Evolutionary conservation across 2,888 invertebrate genomes (phyloP).

Genomic region (Cephalotes varians): DNA sequence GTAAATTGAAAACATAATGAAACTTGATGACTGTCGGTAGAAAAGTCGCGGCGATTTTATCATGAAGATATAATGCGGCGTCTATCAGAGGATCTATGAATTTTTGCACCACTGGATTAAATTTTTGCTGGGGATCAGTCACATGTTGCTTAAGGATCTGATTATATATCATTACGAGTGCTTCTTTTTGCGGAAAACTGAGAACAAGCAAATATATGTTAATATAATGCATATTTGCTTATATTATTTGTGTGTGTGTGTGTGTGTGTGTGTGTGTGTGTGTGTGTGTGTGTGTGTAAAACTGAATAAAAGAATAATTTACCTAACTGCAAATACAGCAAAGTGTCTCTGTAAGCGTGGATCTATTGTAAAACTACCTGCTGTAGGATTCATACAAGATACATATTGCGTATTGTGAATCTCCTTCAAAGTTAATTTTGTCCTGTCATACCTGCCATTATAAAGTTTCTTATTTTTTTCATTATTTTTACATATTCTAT

Average conservation of each 20-base stretch:
- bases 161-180: slow-evolving; percentile 93
- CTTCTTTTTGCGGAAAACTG: slow-evolving; percentile 86
- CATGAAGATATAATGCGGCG: slow-evolving; percentile 92
- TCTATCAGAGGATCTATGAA: slow-evolving; percentile 89
- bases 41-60: slow-evolving; percentile 91
- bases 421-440: slow-evolving; percentile 94
- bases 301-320: slow-evolving; percentile 70
- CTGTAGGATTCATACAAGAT: slow-evolving; percentile 98
- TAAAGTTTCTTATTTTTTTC: not conserved
- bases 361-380: slow-evolving; percentile 97
- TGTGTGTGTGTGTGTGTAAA: not conserved
- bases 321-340: slow-evolving; percentile 94
- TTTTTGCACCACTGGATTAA: slow-evolving; percentile 88
- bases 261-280: too few relatives aligned
- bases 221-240: not conserved
- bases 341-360: slow-evolving; percentile 95
- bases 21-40: slow-evolving; percentile 98
- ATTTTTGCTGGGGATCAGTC: slow-evolving; percentile 89
- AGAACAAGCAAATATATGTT: slow-evolving; percentile 54
- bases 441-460: slow-evolving; percentile 92
- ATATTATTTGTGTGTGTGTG: not conserved
- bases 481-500: not conserved
- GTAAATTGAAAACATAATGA: slow-evolving; percentile 96
- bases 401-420: slow-evolving; percentile 97
- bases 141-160: slow-evolving; percentile 94